Evolutionary conservation across 2,888 invertebrate species (phyloP).

Genomic region (Laothoe populi): DNA sequence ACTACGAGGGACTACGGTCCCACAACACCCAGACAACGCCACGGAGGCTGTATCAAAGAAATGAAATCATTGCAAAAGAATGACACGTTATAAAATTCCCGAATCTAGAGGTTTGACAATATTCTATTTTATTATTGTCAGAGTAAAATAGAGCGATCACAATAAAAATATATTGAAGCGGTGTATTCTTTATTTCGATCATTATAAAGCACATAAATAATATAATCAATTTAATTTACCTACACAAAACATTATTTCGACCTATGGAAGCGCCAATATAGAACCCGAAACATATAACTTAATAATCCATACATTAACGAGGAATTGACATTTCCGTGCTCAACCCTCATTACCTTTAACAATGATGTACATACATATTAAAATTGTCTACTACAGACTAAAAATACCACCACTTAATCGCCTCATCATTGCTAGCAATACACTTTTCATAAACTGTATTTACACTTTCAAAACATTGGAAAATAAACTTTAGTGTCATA

Average conservation of each 20-base stretch:
- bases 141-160: too few relatives aligned
- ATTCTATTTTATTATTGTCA: too few relatives aligned
- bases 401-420: conserved; percentile 33
- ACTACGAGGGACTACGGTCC: too few relatives aligned
- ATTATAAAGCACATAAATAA: too few relatives aligned
- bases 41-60: too few relatives aligned
- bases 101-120: too few relatives aligned
- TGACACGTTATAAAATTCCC: too few relatives aligned
- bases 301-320: conserved; percentile 30
- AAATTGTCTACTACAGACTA: conserved; percentile 39
- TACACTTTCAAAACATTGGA: background rate
- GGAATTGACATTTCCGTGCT: conserved; percentile 49
- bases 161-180: too few relatives aligned
- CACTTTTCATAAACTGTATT: background rate
- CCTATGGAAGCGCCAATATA: background rate
- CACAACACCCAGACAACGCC: too few relatives aligned
- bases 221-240: background rate
- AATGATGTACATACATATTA: conserved; percentile 32
- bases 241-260: background rate
- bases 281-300: background rate
- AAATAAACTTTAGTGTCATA: background rate
- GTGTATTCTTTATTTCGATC: too few relatives aligned
- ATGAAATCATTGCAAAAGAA: too few relatives aligned
- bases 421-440: conserved; percentile 9
- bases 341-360: conserved; percentile 36